Evolutionary conservation across 2,888 invertebrate species (phyloP), one percentile per base, ranked within the genome.

Genomic region (Hydrotaea diabolus): DNA sequence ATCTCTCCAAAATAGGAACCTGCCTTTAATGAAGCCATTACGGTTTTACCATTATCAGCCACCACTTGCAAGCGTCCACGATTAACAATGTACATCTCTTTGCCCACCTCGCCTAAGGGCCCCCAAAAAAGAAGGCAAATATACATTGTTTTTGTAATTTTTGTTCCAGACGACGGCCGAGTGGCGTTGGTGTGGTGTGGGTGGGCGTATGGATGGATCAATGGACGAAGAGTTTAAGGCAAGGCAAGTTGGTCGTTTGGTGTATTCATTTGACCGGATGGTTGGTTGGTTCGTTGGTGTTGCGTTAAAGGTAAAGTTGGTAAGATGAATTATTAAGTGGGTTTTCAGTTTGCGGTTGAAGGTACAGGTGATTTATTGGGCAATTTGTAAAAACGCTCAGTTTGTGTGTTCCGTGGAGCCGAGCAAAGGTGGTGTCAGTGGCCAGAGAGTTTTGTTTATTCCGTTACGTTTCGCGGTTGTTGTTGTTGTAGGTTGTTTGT

Each of bases 1-100:
- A 99, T 99, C 95, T 99, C 99, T 92, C 99, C 99, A 94, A 99
- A 99, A 95, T 99, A 99, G 93, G 98, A 98, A 93, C 99, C 99
- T 90, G 99, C 98, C 93, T 98, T 98, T 91, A 99, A 95, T 88
- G 98, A 98, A 90, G 99, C 99, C 93, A 99, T 94, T 88, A 99
- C 98, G 77, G 98, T 98, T 93, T 97, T 96, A 88, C 98, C 98
- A 93, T 98, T 97, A 94, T 98, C 98, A 86, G 96, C 98, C 88
- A 97, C 98, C 93, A 97, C 99, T 94, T 96, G 98, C 90, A 98
- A 95, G 89, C 97, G 95, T 87, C 99, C 99, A 89, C 98, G 94
- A 93, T 98, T 99, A 89, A 99, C 99, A 94, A 99, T 99, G 94
- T 99, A 99, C 99, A 99, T 99, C 94, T 99, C 99, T 93, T 99